Conservation (phyloP, 1,140 invertebrate genomes). For the Diachasma alloeum region DNA sequence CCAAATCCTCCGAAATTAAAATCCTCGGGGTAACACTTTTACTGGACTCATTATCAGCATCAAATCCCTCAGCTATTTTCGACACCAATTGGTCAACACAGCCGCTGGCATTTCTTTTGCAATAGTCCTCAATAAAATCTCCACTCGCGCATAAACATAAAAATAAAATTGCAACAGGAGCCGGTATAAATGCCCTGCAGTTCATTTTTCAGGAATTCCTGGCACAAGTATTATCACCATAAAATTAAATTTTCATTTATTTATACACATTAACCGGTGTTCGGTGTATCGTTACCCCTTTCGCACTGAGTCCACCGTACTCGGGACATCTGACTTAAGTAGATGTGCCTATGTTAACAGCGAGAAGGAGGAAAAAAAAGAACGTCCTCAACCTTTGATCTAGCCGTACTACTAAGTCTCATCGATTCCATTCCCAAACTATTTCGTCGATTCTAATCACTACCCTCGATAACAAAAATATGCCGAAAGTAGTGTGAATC, state of each 20-base stretch:
- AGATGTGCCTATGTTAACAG: background rate
- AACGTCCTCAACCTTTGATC: conserved; percentile 23
- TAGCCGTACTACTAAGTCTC: background rate
- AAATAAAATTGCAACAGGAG: background rate
- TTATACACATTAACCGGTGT: background rate
- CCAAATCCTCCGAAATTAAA: background rate
- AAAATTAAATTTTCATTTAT: background rate
- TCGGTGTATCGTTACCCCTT: background rate
- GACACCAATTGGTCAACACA: background rate
- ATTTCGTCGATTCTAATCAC: background rate
- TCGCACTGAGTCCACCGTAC: background rate
- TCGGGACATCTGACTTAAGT: conserved; percentile 16
- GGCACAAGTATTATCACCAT: too few relatives aligned
- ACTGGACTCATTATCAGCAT: background rate
- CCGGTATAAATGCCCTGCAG: background rate
- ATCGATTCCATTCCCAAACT: background rate
- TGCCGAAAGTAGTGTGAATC: too few relatives aligned
- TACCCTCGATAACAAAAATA: too few relatives aligned
- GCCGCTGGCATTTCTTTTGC: background rate
- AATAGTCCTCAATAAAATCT: background rate
- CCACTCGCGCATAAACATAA: background rate
- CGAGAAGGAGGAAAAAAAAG: background rate
- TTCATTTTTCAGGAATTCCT: too few relatives aligned
- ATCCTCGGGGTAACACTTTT: background rate
- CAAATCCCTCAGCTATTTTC: background rate